Evolutionary conservation across 2,888 invertebrate species (phyloP), one percentile per base, ranked within the genome.

Genomic region (Torymus texanus): DNA sequence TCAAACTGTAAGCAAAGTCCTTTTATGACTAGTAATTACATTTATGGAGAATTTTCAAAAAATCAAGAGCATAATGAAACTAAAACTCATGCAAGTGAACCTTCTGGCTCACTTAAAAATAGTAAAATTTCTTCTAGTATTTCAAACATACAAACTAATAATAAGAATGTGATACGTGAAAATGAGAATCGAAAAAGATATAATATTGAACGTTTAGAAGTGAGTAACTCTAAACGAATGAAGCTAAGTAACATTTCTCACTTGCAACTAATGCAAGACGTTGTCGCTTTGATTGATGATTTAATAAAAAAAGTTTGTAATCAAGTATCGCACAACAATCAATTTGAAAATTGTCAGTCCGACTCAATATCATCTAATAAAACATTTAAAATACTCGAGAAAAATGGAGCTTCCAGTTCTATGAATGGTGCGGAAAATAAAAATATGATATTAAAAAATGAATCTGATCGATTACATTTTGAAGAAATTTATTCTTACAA

Each of bases 11-110:
- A 91, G 0, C 88, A 88, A 18, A 91, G 92, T 74, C 91, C 92
- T 0, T 92, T 92, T 84, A 91, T 91, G 83, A 90, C 89, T 50
- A 91, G 91, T 82, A 89, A 90, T 72, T 90, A 91, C 0, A 59
- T 29, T 16, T 71, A 65, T 29, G 12, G 1, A 41, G 18, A 8
- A 13, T 5, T 59, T 13, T 41, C 53, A 41, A 63, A 53, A 18
- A 50, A 2, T 12, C 13, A 18, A 41, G 13, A n/a, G 5, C 13
- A 13, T n/a, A 67, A 59, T 59, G 41, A 59, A 29, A 29, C 3
- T 29, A 29, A 29, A 29, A 29, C 3, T 29, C 29, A 29, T 2
- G 4, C 29, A 29, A 29, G 5, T 29, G 29, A 29, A 29, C 29
- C 3, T 2, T 4, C 29, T 3, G 5, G 29, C 29, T 0, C 29